Base-by-base conservation (phyloP, 1,140 invertebrate species). In the Subanguina moxae region DNA sequence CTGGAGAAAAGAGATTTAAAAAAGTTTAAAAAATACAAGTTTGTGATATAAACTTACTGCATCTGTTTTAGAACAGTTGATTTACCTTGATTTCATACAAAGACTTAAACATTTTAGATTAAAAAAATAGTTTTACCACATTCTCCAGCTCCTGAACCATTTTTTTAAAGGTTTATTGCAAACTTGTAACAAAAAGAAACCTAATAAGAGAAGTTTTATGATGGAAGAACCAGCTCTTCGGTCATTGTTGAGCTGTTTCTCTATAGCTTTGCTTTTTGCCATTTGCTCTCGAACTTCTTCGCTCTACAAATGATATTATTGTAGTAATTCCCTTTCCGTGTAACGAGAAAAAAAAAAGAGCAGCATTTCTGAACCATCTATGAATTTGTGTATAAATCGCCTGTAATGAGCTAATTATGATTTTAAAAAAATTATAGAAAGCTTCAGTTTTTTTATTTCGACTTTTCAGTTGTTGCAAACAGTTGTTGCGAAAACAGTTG, bases 1-100 rank as follows among this genome's bases (percentile, higher is more conserved):
- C 85, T 86, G 73, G 68, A 83, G 62, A 71, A 67, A 76, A 58
- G 32, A 17, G 7, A 43, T 38, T 56, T 56, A 56, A 56, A 56
- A 56, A 56, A 5, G 52, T 56, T 38, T 38, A 11, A 38, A 38
- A 38, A 38, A 38, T 5, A 38, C 11, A 45, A 0, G 17, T 46
- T 63, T 70, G n/a, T n/a, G n/a, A n/a, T n/a, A n/a, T n/a, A n/a
- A 38, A 72, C 64, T 48, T 72, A 71, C 71, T 76, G 75, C 75
- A 76, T 76, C 62, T 76, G 75, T 68, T 76, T 76, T 11, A 76
- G 66, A 15, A 76, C 76, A 19, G 75, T 76, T 8, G 75, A 76
- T 61, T 76, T 76, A 38, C 32, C 32, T 38, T n/a, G n/a, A n/a
- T n/a, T n/a, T n/a, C n/a, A n/a, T n/a, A n/a, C n/a, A n/a, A n/a